Conservation (phyloP, 2,797 vertebrate species). For the Peromyscus nudipes region DNA sequence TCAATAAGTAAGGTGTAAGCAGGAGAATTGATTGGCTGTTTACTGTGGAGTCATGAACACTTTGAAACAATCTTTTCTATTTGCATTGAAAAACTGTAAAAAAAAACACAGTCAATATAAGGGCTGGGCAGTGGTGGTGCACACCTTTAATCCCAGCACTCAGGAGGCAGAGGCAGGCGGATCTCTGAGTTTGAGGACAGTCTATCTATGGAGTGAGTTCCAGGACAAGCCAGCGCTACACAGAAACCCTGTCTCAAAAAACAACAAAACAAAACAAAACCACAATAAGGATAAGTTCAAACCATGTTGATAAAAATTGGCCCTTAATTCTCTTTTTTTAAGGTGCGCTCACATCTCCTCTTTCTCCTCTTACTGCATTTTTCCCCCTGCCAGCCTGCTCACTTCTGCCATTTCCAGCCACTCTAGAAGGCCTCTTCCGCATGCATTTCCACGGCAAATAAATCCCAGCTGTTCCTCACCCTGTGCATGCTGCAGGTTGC, state of each 20-base stretch:
- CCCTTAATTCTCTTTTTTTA: not conserved
- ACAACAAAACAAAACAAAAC: not conserved
- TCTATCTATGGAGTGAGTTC: not conserved
- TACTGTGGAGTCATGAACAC: not conserved
- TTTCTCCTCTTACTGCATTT: not conserved
- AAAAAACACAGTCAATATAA: not conserved
- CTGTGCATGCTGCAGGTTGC: not conserved
- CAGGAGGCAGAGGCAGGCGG: not conserved
- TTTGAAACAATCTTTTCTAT: not conserved
- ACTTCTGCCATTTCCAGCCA: not conserved
- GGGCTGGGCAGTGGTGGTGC: not conserved
- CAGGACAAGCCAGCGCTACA: not conserved
- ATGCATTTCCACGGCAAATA: not conserved
- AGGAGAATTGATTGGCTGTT: not conserved
- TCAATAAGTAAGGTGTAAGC: not conserved
- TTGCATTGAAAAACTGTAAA: not conserved
- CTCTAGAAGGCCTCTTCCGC: not conserved
- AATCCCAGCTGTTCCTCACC: not conserved
- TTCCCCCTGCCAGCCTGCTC: not conserved
- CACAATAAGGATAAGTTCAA: not conserved
- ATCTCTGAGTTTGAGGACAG: not conserved
- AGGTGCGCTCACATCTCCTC: not conserved
- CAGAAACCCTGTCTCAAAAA: not conserved
- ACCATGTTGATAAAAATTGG: not conserved
- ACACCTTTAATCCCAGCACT: not conserved